These are phyloP conservation scores for Brachionichthys hirsutus DNA, from an alignment of 2,113 vertebrate genomes.

Conservation along the genomic window DNA sequence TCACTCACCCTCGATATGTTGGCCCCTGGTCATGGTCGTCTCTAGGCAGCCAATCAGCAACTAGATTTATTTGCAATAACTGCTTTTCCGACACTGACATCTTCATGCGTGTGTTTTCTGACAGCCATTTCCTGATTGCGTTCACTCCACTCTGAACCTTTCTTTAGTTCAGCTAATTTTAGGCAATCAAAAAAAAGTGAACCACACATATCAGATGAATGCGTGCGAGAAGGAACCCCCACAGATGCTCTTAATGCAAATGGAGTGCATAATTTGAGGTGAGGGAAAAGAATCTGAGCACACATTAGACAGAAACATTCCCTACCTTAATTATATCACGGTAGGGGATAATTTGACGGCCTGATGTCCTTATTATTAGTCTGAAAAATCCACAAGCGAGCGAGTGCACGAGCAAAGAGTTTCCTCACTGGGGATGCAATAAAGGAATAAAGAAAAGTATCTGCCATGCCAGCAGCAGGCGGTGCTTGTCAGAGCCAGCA, in stretches of 20 bases:
- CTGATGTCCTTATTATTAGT: slow-evolving; percentile 16
- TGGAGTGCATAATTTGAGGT: slow-evolving; percentile 16
- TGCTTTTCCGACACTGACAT: neutral
- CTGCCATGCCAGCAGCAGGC: slow-evolving; percentile 12
- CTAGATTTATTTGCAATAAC: slow-evolving; percentile 1
- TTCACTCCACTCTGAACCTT: neutral
- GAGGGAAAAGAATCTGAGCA: slow-evolving; percentile 22
- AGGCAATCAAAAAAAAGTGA: slow-evolving; percentile 15
- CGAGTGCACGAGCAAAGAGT: neutral
- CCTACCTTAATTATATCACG: slow-evolving; percentile 30
- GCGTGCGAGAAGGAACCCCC: slow-evolving; percentile 16
- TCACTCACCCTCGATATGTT: too few species aligned
- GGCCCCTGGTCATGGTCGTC: too few species aligned
- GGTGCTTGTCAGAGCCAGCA: slow-evolving; percentile 14
- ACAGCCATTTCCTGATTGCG: slow-evolving; percentile 1
- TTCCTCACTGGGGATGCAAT: slow-evolving; percentile 5
- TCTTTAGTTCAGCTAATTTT: slow-evolving; percentile 12
- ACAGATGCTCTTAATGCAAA: slow-evolving; percentile 30
- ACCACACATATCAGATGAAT: slow-evolving; percentile 21
- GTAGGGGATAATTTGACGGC: slow-evolving; percentile 23
- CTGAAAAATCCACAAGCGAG: slow-evolving; percentile 3
- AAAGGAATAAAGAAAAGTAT: slow-evolving; percentile 21
- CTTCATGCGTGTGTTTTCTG: slow-evolving; percentile 1
- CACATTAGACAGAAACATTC: slow-evolving; percentile 14
- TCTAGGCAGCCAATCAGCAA: too few species aligned